These are phyloP conservation scores for Holocentrus rufus DNA, from an alignment of 2,797 vertebrate genomes.

Conservation along the genomic window DNA sequence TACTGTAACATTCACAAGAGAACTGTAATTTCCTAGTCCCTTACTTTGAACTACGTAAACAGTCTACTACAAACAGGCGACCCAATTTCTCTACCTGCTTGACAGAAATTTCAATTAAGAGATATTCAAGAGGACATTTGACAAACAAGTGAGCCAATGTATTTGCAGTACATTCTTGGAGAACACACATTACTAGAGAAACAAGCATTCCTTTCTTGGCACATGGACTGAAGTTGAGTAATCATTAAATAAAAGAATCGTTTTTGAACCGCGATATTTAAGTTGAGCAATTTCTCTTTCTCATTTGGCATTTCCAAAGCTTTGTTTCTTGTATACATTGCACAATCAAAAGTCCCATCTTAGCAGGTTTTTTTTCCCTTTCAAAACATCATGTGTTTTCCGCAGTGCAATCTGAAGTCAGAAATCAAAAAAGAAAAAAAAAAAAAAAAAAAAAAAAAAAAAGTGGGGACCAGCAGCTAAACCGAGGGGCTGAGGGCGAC, in stretches of 20 bases:
- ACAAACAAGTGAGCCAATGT: conserved; percentile 69
- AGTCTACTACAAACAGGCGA: conserved; percentile 76
- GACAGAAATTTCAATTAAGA: conserved; percentile 54
- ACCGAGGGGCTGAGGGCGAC: conserved; percentile 30
- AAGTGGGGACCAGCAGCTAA: conserved; percentile 49
- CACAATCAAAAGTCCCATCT: conserved; percentile 62
- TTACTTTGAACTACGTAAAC: conserved; percentile 70
- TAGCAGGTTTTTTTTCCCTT: conserved; percentile 72
- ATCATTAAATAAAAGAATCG: conserved; percentile 57
- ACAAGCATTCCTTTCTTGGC: conserved; percentile 80
- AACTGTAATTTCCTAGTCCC: conserved; percentile 62
- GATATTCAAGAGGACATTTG: conserved; percentile 53
- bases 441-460: conserved; percentile 69
- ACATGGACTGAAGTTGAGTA: conserved; percentile 75
- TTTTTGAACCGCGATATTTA: conserved; percentile 56
- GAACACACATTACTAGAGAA: conserved; percentile 68
- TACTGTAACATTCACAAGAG: conserved; percentile 80
- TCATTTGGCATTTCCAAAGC: conserved; percentile 70
- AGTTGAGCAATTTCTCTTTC: conserved; percentile 59
- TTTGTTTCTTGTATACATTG: conserved; percentile 53
- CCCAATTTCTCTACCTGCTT: conserved; percentile 54
- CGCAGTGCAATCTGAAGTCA: conserved; percentile 61
- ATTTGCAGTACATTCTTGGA: conserved; percentile 75
- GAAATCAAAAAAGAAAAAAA: conserved; percentile 65
- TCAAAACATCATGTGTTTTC: conserved; percentile 58